These are phyloP conservation scores for Cossypha dichroa DNA, from an alignment of 2,797 vertebrate genomes.

Conservation along the genomic window DNA sequence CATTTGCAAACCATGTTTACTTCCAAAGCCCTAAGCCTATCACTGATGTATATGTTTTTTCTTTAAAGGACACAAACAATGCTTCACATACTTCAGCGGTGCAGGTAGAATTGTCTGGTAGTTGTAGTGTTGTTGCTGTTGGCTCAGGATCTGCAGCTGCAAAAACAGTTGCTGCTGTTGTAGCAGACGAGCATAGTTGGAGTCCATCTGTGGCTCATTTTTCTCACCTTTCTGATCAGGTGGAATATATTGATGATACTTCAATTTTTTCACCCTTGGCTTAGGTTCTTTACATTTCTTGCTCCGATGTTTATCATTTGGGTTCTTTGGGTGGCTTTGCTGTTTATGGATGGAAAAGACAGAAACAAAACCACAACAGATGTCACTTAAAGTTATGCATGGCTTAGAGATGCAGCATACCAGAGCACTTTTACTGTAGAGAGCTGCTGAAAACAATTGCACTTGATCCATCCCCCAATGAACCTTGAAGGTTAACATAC, in stretches of 20 bases:
- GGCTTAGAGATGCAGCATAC: neutral
- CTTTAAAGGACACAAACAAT: neutral
- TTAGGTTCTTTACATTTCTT: slow-evolving; percentile 94
- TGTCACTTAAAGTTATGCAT: neutral
- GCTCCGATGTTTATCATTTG: slow-evolving; percentile 88
- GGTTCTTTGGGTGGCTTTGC: slow-evolving; percentile 90
- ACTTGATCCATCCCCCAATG: neutral
- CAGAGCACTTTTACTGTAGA: neutral
- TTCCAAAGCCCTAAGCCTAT: neutral
- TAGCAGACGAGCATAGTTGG: slow-evolving; percentile 90
- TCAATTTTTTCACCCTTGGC: slow-evolving; percentile 92
- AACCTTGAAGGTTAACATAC: neutral
- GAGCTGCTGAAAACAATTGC: neutral
- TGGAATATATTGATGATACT: slow-evolving; percentile 98
- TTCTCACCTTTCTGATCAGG: slow-evolving; percentile 95
- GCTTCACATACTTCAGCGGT: slow-evolving; percentile 87
- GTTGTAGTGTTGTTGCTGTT: slow-evolving; percentile 92
- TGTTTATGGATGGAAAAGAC: slow-evolving; percentile 64
- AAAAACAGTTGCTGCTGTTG: slow-evolving; percentile 97
- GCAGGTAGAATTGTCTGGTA: slow-evolving; percentile 88
- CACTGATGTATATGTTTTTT: neutral
- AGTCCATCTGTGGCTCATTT: slow-evolving; percentile 90
- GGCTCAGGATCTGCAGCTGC: slow-evolving; percentile 96
- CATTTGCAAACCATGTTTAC: neutral
- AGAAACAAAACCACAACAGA: slow-evolving; percentile 9